phyloP scores from a whole-genome alignment of 2,113 vertebrate genomes.

The Atherinomorus stipes region DNA sequence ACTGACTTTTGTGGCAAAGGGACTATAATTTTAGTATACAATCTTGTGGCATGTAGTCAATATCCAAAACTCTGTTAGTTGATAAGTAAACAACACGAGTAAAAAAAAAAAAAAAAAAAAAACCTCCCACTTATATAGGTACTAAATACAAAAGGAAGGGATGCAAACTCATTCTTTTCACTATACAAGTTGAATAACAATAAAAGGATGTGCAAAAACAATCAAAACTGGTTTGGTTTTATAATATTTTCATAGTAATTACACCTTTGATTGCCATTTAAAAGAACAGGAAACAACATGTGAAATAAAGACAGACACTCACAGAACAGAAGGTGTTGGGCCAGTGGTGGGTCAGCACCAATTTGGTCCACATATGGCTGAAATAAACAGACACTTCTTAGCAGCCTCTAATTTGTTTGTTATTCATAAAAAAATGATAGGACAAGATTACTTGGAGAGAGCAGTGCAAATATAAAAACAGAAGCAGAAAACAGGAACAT shows the following conservation, averaged over 20 bases:
- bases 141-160: no score
- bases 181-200: no score
- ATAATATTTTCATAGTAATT: neutral
- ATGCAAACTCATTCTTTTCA: no score
- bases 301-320: slow-evolving; percentile 41
- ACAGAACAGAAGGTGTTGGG: slow-evolving; percentile 82
- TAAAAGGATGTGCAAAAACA: no score
- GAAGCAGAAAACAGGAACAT: neutral
- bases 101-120: neutral
- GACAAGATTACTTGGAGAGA: neutral
- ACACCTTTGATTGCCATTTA: neutral
- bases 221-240: neutral
- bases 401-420: neutral
- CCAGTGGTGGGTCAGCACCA: slow-evolving; percentile 86
- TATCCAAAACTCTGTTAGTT: no score
- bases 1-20: no score
- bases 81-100: neutral
- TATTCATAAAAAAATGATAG: neutral
- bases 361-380: slow-evolving; percentile 80
- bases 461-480: neutral
- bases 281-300: neutral
- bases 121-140: no score
- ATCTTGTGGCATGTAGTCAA: neutral
- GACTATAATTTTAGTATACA: neutral
- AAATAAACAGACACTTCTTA: slow-evolving; percentile 31